Percentiles rank a stretch among this genome's conserved stretches.
Evolutionary conservation across 2,888 invertebrate genomes (phyloP).

Genomic region (Cyrtodaria siliqua): DNA sequence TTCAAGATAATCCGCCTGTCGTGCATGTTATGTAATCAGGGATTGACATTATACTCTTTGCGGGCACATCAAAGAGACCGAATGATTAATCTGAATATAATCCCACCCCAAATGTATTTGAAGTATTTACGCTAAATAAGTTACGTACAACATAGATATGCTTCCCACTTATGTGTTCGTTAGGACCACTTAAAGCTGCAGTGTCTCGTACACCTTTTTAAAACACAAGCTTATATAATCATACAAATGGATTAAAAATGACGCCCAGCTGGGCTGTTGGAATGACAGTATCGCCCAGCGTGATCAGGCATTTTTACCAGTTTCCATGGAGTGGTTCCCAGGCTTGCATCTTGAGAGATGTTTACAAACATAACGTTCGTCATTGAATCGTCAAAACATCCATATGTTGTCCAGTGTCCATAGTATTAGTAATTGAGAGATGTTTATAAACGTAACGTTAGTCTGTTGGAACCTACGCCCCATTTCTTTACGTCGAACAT

Average conservation of each 20-base stretch:
- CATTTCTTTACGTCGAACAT: too few relatives aligned
- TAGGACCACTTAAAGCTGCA: constrained; percentile 14
- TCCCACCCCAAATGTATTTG: constrained; percentile 46
- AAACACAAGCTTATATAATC: constrained; percentile 32
- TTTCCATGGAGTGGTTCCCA: too few relatives aligned
- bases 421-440: too few relatives aligned
- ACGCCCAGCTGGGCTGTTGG: constrained; percentile 22
- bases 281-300: neutral
- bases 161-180: constrained; percentile 30
- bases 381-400: too few relatives aligned
- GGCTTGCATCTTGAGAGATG: too few relatives aligned
- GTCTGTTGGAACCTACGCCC: too few relatives aligned
- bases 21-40: neutral
- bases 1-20: constrained; percentile 2
- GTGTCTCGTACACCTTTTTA: constrained; percentile 30
- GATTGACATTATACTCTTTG: constrained; percentile 39
- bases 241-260: constrained; percentile 33
- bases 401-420: too few relatives aligned
- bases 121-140: constrained; percentile 25
- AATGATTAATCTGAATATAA: constrained; percentile 29
- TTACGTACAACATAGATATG: constrained; percentile 26
- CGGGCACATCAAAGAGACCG: constrained; percentile 35
- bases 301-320: too few relatives aligned
- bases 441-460: too few relatives aligned
- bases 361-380: too few relatives aligned